Percentiles rank a stretch among this genome's conserved stretches.
Evolutionary conservation across 2,113 vertebrate species (phyloP).

Genomic region (Plecotus auritus): DNA sequence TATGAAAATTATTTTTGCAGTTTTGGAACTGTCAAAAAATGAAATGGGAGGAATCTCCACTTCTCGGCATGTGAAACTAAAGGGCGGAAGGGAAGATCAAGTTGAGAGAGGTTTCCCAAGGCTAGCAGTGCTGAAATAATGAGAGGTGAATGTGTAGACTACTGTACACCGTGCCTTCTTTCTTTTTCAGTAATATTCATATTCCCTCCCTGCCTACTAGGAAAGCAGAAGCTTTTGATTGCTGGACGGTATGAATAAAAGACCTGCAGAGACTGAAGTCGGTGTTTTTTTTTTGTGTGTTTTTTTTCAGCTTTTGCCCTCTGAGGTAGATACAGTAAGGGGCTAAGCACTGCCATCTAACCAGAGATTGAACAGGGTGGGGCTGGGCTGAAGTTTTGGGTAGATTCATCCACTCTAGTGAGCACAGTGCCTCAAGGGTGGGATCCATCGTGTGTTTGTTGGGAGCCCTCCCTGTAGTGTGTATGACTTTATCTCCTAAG

Average conservation of each 20-base stretch:
- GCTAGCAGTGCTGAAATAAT: no score
- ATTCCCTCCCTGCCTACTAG: background rate
- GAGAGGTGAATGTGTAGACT: background rate
- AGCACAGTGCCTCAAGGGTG: background rate
- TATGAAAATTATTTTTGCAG: background rate
- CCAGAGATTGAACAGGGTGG: background rate
- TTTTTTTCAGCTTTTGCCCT: background rate
- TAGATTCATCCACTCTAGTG: background rate
- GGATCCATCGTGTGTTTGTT: background rate
- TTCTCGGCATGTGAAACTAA: background rate
- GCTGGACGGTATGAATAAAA: background rate
- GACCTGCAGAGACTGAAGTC: background rate
- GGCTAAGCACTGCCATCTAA: background rate
- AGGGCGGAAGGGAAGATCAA: background rate
- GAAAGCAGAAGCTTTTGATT: background rate
- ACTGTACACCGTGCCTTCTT: background rate
- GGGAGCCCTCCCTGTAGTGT: background rate
- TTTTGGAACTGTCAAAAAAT: constrained; percentile 30
- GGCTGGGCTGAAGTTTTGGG: background rate
- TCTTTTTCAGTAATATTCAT: background rate
- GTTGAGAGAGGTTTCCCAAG: background rate
- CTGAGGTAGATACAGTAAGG: background rate
- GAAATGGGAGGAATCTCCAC: background rate
- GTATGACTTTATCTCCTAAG: background rate
- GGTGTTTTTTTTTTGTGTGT: background rate